A percentile compares a stretch with the other conserved stretches of the same genome.
Conservation (phyloP, 2,888 invertebrate species). For the Escarpia spicata region DNA sequence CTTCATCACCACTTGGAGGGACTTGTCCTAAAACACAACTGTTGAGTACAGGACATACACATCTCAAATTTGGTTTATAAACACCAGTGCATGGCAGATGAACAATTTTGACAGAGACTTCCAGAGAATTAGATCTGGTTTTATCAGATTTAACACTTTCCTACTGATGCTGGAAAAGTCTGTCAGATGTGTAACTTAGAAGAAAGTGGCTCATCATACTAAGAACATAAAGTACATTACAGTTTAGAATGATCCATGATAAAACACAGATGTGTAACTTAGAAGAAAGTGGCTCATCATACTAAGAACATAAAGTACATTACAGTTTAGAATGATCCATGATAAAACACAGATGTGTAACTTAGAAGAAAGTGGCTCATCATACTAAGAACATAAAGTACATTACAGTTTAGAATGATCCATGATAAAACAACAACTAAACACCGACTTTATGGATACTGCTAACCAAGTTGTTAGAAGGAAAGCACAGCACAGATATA, state of each 20-base stretch:
- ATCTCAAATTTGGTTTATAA: no score
- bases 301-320: not conserved
- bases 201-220: no score
- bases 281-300: no score
- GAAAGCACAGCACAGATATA: not conserved
- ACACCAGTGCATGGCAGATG: no score
- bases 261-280: not conserved
- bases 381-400: not conserved
- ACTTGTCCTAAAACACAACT: conserved; percentile 77
- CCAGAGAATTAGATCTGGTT: no score
- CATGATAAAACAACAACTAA: not conserved
- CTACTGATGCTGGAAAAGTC: no score
- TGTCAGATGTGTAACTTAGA: no score
- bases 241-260: not conserved
- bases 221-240: not conserved
- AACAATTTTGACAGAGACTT: no score
- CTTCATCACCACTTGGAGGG: conserved; percentile 82
- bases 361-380: no score
- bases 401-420: not conserved
- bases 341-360: not conserved
- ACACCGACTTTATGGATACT: not conserved
- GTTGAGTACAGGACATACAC: no score
- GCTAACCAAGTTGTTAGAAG: not conserved
- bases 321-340: not conserved
- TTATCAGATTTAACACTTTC: no score